phyloP scores from a whole-genome alignment of 2,113 vertebrate species.

The Engystomops pustulosus region DNA sequence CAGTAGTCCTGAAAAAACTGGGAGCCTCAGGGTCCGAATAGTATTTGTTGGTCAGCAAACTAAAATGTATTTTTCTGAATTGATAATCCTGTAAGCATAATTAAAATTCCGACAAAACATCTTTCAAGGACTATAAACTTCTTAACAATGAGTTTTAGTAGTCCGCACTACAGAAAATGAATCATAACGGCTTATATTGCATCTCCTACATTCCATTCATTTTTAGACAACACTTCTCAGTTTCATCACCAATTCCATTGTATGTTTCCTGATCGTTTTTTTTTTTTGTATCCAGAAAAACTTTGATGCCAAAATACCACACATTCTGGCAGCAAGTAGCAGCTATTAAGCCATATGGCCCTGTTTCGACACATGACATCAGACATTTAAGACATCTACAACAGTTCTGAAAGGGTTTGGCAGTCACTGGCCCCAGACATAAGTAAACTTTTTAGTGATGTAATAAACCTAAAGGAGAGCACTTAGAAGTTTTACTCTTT shows the following conservation, averaged over 20 bases:
- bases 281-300: constrained; percentile 15
- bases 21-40: neutral
- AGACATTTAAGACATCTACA: constrained; percentile 34
- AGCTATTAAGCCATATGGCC: constrained; percentile 46
- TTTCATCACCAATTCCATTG: constrained; percentile 14
- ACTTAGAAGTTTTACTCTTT: constrained; percentile 22
- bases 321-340: constrained; percentile 18
- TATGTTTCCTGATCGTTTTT: neutral
- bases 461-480: constrained; percentile 45
- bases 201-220: constrained; percentile 18
- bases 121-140: neutral
- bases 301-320: constrained; percentile 42
- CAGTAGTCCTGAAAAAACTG: neutral
- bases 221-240: constrained; percentile 6
- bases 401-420: constrained; percentile 34
- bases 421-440: constrained; percentile 24
- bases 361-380: constrained; percentile 41
- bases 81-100: neutral
- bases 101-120: neutral
- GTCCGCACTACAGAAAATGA: neutral
- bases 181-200: constrained; percentile 1
- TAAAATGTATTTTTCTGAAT: neutral
- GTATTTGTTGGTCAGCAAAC: neutral
- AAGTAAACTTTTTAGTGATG: constrained; percentile 45
- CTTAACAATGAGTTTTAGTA: neutral